Percentiles rank a stretch among this genome's conserved stretches.
phyloP scores from a whole-genome alignment of 2,888 invertebrate species.

The Drosophila mimetica region DNA sequence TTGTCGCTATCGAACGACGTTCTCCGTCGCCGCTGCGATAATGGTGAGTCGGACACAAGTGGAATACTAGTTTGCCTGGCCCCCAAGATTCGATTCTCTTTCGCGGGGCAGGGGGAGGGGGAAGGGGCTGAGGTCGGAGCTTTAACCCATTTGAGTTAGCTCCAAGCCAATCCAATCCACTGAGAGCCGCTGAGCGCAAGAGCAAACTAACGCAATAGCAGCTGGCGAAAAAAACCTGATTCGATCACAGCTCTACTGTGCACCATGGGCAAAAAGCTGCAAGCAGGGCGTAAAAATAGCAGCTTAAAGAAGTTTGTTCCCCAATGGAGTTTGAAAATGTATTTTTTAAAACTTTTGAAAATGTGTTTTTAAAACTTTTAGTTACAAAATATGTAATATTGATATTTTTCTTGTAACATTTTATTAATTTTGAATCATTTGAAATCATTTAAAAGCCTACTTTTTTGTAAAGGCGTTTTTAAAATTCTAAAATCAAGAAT shows the following conservation, averaged over 20 bases:
- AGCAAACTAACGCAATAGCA: conserved; percentile 7
- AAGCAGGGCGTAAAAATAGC: not conserved
- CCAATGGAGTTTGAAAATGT: not conserved
- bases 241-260: not conserved
- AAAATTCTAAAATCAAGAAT: too few species aligned
- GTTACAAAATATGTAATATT: too few species aligned
- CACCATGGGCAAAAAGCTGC: not conserved
- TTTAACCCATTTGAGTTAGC: conserved; percentile 61
- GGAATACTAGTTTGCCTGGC: conserved; percentile 3
- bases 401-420: too few species aligned
- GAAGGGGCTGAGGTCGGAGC: not conserved
- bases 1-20: conserved; percentile 30
- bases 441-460: too few species aligned
- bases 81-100: not conserved
- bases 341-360: not conserved
- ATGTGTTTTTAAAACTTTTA: not conserved
- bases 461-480: too few species aligned
- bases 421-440: too few species aligned
- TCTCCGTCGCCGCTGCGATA: conserved; percentile 21
- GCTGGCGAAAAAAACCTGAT: conserved; percentile 16
- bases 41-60: conserved; percentile 26
- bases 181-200: conserved; percentile 1
- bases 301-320: not conserved
- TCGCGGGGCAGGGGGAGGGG: not conserved
- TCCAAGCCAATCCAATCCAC: conserved; percentile 12